Evolutionary conservation across 2,113 vertebrate species (phyloP).

Genomic region (Paracanthobrama guichenoti): DNA sequence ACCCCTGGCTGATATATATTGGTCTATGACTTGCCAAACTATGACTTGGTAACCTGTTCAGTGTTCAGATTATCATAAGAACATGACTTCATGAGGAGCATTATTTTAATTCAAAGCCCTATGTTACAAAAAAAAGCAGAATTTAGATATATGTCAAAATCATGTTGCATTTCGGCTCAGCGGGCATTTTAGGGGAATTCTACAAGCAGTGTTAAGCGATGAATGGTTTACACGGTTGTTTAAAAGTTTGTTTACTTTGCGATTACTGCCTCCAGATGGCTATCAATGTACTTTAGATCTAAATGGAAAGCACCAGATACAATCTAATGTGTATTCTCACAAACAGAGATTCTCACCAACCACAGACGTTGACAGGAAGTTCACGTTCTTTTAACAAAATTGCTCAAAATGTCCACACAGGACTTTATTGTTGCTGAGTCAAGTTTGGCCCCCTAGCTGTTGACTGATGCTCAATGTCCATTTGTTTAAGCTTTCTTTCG

Average conservation of each 20-base stretch:
- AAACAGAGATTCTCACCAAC: constrained; percentile 4
- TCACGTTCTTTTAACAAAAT: constrained; percentile 35
- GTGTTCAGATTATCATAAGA: background rate
- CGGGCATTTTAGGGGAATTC: constrained; percentile 15
- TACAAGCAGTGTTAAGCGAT: background rate
- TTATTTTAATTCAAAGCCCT: background rate
- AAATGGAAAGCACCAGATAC: constrained; percentile 35
- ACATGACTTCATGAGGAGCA: background rate
- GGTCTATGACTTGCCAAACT: no score
- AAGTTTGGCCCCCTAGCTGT: constrained; percentile 25
- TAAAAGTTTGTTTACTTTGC: constrained; percentile 38
- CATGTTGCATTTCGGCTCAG: background rate
- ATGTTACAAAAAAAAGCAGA: no score
- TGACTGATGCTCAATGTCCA: constrained; percentile 52
- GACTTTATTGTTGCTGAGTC: constrained; percentile 43
- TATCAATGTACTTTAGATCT: constrained; percentile 37
- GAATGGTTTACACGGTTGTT: constrained; percentile 16
- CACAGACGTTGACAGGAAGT: constrained; percentile 48
- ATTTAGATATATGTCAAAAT: background rate
- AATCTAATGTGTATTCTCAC: constrained; percentile 23
- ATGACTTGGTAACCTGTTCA: no score
- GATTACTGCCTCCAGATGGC: constrained; percentile 47
- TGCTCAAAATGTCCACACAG: constrained; percentile 46
- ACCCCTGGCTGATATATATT: no score
- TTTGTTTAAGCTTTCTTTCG: constrained; percentile 27